phyloP scores from a whole-genome alignment of 2,797 vertebrate species.

The Falco biarmicus region DNA sequence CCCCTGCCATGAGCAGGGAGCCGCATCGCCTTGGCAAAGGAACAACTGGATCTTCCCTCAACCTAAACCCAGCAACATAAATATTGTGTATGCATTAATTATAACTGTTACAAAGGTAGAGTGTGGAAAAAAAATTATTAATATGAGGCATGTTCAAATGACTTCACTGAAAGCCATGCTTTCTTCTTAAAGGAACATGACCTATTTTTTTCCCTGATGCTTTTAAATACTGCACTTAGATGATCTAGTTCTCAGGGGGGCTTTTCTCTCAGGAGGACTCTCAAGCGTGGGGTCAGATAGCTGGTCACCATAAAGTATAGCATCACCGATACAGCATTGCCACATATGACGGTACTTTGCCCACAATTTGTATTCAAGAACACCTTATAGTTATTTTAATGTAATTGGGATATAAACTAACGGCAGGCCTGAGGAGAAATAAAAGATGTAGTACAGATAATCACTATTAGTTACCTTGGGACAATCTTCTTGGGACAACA shows the following conservation, averaged over 20 bases:
- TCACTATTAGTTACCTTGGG: neutral
- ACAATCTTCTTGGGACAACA: neutral
- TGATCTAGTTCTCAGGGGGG: neutral
- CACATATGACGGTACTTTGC: neutral
- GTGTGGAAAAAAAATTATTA: neutral
- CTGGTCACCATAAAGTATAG: neutral
- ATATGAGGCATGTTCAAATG: neutral
- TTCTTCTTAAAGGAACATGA: neutral
- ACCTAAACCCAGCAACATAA: conserved; percentile 13
- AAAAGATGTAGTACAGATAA: neutral
- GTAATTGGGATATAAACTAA: neutral
- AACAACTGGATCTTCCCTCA: conserved; percentile 15
- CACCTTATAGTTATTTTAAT: neutral
- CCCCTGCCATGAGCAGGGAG: neutral
- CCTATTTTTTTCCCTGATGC: neutral
- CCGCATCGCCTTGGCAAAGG: neutral
- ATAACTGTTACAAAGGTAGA: neutral
- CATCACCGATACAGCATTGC: neutral
- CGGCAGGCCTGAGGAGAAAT: neutral
- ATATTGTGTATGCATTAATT: neutral
- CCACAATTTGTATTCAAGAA: neutral
- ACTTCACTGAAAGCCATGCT: neutral
- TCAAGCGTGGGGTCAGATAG: neutral
- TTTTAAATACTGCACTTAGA: neutral
- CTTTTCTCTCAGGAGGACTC: neutral